Evolutionary conservation across 1,140 invertebrate genomes (phyloP), one percentile per base, ranked within the genome.

Genomic region (Euura saliciscinereae): DNA sequence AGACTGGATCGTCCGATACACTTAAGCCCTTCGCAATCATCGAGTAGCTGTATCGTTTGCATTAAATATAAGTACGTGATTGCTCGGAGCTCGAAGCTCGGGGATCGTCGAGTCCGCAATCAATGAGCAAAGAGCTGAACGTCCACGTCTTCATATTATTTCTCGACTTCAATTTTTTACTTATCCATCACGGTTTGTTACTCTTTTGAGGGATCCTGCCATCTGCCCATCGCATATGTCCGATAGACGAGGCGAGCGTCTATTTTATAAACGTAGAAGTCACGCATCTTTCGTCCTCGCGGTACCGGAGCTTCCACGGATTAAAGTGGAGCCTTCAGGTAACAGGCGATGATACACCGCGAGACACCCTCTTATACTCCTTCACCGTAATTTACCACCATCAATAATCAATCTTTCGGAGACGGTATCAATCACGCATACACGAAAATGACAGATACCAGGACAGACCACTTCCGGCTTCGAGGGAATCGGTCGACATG

Each of bases 31-130:
- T 2, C 13, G 51, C 51, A 59, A 59, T 59, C 51, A 59, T 59
- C 51, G 3, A 8, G 51, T 59, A 59, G 51, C 28, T 28, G 51
- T 59, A 59, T 59, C 51, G 51, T 59, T 59, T 59, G 51, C 51
- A 59, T 59, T 59, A 59, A 59, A 59, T 59, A 59, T 59, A 59
- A 59, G 51, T 59, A 59, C 51, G 51, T 59, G 51, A 59, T 59
- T 59, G 51, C 51, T 59, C 51, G 8, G 51, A 59, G 51, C 51
- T 59, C 28, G 28, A 28, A 28, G 28, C 28, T 28, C 28, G 28
- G 28, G 28, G 28, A 28, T 28, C 28, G 28, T 28, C 28, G 28
- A 28, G 28, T 28, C 28, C 28, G 28, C 28, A 28, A 28, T 28
- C 28, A 28, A 28, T 28, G 28, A 28, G 28, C 28, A 28, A 28